These are phyloP conservation scores for Caenorhabditis brenneri DNA, from an alignment of 1,140 invertebrate genomes.

Conservation along the genomic window DNA sequence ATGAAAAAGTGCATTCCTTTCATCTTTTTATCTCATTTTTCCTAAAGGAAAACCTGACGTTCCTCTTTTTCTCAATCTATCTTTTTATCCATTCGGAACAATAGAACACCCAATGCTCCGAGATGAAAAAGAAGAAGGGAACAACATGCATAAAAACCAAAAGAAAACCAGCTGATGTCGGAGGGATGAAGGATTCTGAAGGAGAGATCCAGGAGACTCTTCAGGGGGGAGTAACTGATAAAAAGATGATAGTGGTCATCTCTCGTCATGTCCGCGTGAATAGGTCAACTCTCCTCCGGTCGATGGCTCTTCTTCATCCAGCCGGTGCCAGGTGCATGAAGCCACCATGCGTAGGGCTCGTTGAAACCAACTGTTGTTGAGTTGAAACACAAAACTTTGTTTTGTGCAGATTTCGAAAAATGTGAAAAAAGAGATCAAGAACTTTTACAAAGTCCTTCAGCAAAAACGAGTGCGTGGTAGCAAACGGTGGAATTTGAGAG, in stretches of 20 bases:
- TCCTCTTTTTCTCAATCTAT: not conserved
- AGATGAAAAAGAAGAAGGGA: not conserved
- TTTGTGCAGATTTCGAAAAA: constrained; percentile 12
- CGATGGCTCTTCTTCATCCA: constrained; percentile 12
- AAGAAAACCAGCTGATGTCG: constrained; percentile 12
- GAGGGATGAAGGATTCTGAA: not conserved
- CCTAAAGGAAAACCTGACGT: constrained; percentile 11
- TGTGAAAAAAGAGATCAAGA: not conserved
- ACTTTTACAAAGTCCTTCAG: not conserved
- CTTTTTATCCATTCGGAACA: constrained; percentile 10
- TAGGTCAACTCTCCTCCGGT: not conserved
- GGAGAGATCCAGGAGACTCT: not conserved
- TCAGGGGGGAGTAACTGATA: not conserved
- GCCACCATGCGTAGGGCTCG: constrained; percentile 22
- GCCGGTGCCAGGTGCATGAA: constrained; percentile 39
- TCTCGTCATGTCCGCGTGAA: constrained; percentile 30
- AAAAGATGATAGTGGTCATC: constrained; percentile 39
- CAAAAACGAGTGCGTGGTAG: constrained; percentile 11
- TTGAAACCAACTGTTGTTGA: constrained; percentile 25
- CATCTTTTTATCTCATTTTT: not conserved
- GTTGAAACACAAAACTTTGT: constrained; percentile 33
- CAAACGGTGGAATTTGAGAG: not conserved
- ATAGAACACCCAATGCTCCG: constrained; percentile 15
- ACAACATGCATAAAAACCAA: constrained; percentile 20
- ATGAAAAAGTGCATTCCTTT: constrained; percentile 10